Evolutionary conservation across 2,797 vertebrate genomes (phyloP).

Genomic region (Babyrousa celebensis): DNA sequence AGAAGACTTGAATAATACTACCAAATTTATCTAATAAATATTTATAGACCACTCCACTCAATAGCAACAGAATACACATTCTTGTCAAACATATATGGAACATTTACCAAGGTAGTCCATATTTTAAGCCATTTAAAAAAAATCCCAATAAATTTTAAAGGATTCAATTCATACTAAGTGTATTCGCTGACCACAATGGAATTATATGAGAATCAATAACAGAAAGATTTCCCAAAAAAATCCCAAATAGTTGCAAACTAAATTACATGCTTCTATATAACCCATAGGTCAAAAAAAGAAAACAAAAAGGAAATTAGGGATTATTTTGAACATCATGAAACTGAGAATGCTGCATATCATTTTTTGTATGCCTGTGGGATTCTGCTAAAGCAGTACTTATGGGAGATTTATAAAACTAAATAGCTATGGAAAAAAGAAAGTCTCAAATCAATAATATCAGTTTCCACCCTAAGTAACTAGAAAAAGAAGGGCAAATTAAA

Average conservation of each 20-base stretch:
- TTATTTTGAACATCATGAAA: constrained; percentile 26
- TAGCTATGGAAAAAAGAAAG: background rate
- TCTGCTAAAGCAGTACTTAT: background rate
- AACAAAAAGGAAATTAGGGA: background rate
- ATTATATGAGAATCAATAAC: constrained; percentile 35
- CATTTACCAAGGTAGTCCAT: background rate
- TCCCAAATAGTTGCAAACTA: constrained; percentile 39
- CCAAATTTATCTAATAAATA: constrained; percentile 43
- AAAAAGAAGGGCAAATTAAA: constrained; percentile 23
- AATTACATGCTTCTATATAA: background rate
- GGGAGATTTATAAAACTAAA: background rate
- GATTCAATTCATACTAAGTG: background rate
- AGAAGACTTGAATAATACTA: background rate
- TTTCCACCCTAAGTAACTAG: background rate
- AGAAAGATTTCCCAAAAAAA: background rate
- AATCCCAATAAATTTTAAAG: background rate
- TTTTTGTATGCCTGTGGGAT: background rate
- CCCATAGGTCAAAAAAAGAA: background rate
- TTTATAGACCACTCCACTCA: background rate
- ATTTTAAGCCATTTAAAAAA: constrained; percentile 12
- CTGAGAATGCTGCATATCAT: background rate
- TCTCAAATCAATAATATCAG: background rate
- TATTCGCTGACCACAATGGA: background rate
- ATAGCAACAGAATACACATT: background rate
- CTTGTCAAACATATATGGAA: too few relatives aligned